Evolutionary conservation across 92 coral and sea anemone genomes (phyloP).

Genomic region (Diadumene lineata): DNA sequence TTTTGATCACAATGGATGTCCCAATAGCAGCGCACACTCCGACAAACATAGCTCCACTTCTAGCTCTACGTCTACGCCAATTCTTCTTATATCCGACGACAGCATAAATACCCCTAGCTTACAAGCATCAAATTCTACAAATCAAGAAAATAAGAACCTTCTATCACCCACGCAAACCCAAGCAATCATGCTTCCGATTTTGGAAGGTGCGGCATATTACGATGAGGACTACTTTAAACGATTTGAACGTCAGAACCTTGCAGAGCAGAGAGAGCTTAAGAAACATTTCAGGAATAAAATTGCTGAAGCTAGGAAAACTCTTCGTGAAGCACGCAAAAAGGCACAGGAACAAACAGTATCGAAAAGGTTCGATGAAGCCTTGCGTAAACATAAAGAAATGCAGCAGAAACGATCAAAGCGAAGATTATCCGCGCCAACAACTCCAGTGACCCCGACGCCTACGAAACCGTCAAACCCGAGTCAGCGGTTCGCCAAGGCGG

Average conservation of each 20-base stretch:
- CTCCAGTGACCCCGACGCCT: not conserved
- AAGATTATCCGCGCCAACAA: not conserved
- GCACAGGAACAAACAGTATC: conserved; percentile 34
- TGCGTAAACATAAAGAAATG: conserved; percentile 20
- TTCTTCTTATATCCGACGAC: not conserved
- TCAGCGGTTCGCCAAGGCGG: not conserved
- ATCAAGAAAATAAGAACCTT: not conserved
- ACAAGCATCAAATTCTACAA: not conserved
- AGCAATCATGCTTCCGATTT: not conserved
- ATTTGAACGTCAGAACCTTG: conserved; percentile 40
- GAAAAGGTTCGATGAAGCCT: conserved; percentile 33
- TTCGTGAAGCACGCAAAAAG: conserved; percentile 32
- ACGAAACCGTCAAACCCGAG: not conserved
- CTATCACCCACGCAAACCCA: not conserved
- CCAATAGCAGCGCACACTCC: not conserved
- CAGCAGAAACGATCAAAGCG: conserved; percentile 6
- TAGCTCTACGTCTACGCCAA: not conserved
- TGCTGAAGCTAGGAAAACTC: conserved; percentile 48
- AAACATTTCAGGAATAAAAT: conserved; percentile 40
- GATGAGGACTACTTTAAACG: conserved; percentile 6
- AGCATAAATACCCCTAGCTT: not conserved
- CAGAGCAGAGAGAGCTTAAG: conserved; percentile 43
- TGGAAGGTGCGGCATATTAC: not conserved
- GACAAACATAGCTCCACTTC: not conserved
- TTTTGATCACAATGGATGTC: not conserved